phyloP scores from a whole-genome alignment of 1,140 invertebrate genomes.

The Hycleus phaleratus region DNA sequence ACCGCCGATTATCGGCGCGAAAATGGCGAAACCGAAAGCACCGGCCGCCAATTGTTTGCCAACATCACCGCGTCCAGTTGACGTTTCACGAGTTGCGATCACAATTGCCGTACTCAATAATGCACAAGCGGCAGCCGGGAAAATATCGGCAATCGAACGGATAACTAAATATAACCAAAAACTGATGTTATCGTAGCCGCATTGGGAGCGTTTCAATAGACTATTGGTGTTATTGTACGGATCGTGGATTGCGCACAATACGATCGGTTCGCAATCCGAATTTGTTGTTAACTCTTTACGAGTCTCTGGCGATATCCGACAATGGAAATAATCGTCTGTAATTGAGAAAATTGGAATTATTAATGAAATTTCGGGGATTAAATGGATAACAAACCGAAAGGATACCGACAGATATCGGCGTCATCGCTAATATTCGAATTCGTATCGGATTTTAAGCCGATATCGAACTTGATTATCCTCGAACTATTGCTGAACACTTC shows the following conservation, averaged over 20 bases:
- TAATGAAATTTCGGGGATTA: not conserved
- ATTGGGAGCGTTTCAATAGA: constrained; percentile 57
- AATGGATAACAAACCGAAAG: constrained; percentile 23
- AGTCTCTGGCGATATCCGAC: constrained; percentile 45
- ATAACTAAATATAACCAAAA: constrained; percentile 65
- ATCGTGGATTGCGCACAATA: constrained; percentile 60
- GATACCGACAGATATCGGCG: constrained; percentile 38
- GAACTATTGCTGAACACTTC: constrained; percentile 54
- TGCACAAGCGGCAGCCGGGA: constrained; percentile 60
- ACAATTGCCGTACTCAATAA: constrained; percentile 69
- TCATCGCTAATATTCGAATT: constrained; percentile 40
- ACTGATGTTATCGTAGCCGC: constrained; percentile 56
- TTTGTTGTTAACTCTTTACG: constrained; percentile 18
- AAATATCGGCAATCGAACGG: constrained; percentile 67
- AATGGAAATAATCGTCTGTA: constrained; percentile 47
- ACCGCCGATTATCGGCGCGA: constrained; percentile 58
- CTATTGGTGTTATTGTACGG: constrained; percentile 56
- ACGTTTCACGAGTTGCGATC: constrained; percentile 70
- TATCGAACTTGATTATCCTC: constrained; percentile 45
- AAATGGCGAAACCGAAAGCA: constrained; percentile 60
- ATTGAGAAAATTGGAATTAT: constrained; percentile 9
- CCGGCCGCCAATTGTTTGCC: constrained; percentile 72
- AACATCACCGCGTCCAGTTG: constrained; percentile 67
- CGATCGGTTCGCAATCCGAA: constrained; percentile 46
- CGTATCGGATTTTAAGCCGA: constrained; percentile 42